Percentiles rank a stretch among this genome's conserved stretches.
phyloP scores from a whole-genome alignment of 2,888 invertebrate genomes.

The Harpagoxenus sublaevis region DNA sequence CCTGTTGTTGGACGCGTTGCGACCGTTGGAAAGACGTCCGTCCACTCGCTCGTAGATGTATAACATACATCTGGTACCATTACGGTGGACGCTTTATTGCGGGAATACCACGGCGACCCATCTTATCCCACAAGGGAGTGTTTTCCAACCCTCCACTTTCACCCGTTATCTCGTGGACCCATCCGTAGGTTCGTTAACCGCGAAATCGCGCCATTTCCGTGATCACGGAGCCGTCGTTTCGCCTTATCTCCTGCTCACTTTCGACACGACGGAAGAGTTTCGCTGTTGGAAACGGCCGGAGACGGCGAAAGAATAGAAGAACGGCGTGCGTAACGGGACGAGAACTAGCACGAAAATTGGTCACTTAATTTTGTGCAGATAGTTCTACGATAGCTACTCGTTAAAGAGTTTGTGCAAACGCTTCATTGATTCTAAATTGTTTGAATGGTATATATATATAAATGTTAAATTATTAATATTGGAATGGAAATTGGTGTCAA shows the following conservation, averaged over 20 bases:
- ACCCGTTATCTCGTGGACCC: constrained; percentile 81
- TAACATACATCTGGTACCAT: constrained; percentile 24
- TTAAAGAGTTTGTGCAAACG: neutral
- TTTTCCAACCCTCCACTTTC: constrained; percentile 74
- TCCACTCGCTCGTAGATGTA: constrained; percentile 15
- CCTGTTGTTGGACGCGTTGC: neutral
- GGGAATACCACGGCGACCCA: constrained; percentile 58
- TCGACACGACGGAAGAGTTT: constrained; percentile 30
- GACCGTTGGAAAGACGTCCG: constrained; percentile 55
- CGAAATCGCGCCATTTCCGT: constrained; percentile 71
- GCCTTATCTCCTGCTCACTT: constrained; percentile 67
- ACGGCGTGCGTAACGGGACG: neutral
- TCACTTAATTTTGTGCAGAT: constrained; percentile 30
- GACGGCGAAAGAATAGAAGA: constrained; percentile 5
- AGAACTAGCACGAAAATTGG: constrained; percentile 14
- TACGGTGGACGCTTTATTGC: constrained; percentile 62
- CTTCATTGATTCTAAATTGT: neutral
- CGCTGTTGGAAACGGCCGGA: neutral
- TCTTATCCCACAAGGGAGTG: constrained; percentile 76
- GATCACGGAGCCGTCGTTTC: constrained; percentile 62
- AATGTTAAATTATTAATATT: neutral
- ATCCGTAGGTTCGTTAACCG: constrained; percentile 80
- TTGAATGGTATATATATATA: neutral
- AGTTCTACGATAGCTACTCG: neutral
- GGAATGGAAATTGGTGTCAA: neutral